Conservation (phyloP, 2,888 invertebrate species). For the Rhingia rostrata region DNA sequence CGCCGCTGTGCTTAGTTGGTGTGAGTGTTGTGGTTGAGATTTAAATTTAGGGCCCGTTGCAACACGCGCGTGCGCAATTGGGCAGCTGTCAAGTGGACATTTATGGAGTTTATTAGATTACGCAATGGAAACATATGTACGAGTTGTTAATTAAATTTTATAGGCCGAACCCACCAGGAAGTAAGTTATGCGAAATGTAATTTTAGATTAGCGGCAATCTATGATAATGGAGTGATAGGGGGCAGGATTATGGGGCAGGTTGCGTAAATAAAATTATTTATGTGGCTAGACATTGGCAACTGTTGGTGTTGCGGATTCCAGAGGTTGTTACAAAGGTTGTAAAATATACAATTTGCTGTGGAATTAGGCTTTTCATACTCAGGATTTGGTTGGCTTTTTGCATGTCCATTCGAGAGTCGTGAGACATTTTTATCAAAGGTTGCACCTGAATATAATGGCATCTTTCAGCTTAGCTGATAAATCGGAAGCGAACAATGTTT, state of each 20-base stretch:
- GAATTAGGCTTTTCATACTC: too few relatives aligned
- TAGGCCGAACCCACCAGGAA: not conserved
- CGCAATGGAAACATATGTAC: slow-evolving; percentile 20
- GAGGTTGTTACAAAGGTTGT: not conserved
- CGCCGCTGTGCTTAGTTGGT: not conserved
- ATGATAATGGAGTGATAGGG: not conserved
- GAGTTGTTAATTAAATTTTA: slow-evolving; percentile 53
- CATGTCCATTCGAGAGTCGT: too few relatives aligned
- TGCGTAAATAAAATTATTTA: not conserved
- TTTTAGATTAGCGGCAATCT: not conserved
- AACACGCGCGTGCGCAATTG: not conserved
- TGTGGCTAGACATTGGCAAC: not conserved
- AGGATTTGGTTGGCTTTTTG: too few relatives aligned
- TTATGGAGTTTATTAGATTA: slow-evolving; percentile 52
- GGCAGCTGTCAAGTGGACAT: slow-evolving; percentile 21
- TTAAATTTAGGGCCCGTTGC: slow-evolving; percentile 3
- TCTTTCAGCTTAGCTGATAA: too few relatives aligned
- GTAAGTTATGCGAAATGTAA: slow-evolving; percentile 12
- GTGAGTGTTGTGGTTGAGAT: slow-evolving; percentile 11
- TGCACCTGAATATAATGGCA: too few relatives aligned
- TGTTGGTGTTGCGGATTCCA: not conserved
- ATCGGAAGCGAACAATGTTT: too few relatives aligned
- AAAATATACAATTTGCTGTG: slow-evolving; percentile 1
- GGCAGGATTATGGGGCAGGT: not conserved
- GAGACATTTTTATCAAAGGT: too few relatives aligned